Base-by-base conservation (phyloP, 2,113 vertebrate genomes). In the Otolemur garnettii region DNA sequence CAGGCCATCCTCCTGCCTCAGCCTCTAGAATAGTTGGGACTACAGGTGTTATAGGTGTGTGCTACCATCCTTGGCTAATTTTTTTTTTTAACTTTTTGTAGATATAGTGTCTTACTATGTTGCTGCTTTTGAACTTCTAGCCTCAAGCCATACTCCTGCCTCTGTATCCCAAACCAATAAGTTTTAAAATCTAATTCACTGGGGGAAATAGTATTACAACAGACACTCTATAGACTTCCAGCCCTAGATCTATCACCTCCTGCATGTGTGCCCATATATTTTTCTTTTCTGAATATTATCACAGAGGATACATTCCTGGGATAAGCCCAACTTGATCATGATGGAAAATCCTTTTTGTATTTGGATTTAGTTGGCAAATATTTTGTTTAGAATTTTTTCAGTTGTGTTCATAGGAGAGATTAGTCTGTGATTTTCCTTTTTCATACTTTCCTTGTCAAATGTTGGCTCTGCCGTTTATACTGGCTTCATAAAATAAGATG, bases 361-460 rank as follows among this genome's bases (percentile, higher is more conserved):
- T 93, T 93, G 35, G 45, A 91, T 86, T 96, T 87, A 50, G 24
- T 83, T 91, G 79, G 45, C 69, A 87, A 94, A 74, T 50, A 81
- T 45, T 92, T 95, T 95, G 62, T 38, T 94, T 91, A 96, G 26
- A 1, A 89, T 71, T 92, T 95, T 95, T 91, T 35, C 19, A 33
- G 53, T 53, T 86, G 42, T 87, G 33, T 78, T 96, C 33, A 90
- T 69, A 30, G 85, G 53, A 96, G 13, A 90, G 11, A 80, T 0
- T 79, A 62, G 33, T 26, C 17, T 71, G 28, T 21, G 4, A 17
- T 80, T 75, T 94, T 78, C 13, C 13, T 83, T 72, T 42, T 53
- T 72, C 72, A 88, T 71, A 38, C 10, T 72, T 80, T 7, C 38
- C 60, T 97, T 83, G 68, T 79, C 68, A 94, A 87, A 79, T 74